These are phyloP conservation scores for Gastracanthus pulcherrimus DNA, from an alignment of 2,888 invertebrate genomes.

Conservation along the genomic window DNA sequence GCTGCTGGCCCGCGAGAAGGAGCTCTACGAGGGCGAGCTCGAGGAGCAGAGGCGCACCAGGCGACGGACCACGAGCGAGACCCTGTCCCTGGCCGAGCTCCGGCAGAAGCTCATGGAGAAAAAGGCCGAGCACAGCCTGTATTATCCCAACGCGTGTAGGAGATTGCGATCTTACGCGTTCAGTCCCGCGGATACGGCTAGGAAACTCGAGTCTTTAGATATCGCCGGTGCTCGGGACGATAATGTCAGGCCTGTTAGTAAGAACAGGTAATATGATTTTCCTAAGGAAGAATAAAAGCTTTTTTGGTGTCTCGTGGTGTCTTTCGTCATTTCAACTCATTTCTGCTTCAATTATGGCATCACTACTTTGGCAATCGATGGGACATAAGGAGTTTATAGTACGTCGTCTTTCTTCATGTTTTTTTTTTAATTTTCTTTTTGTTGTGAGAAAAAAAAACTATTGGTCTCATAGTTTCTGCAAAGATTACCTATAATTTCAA, in stretches of 20 bases:
- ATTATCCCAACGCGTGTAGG: conserved; percentile 65
- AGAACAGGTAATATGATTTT: conserved; percentile 5
- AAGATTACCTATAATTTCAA: neutral
- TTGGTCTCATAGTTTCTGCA: neutral
- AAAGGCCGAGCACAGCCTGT: conserved; percentile 68
- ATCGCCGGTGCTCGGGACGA: neutral
- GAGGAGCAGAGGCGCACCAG: conserved; percentile 54
- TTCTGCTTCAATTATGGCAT: neutral
- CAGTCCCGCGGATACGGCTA: neutral
- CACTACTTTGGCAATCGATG: too few relatives aligned
- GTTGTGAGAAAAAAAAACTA: neutral
- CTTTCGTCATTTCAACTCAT: neutral
- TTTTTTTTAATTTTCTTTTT: neutral
- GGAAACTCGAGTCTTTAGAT: neutral
- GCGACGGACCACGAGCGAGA: conserved; percentile 47
- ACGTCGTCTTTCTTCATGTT: too few relatives aligned
- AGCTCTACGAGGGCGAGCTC: conserved; percentile 63
- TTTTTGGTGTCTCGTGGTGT: neutral
- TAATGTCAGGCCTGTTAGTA: neutral
- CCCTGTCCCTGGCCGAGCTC: conserved; percentile 63
- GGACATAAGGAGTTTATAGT: neutral
- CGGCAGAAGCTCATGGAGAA: conserved; percentile 66
- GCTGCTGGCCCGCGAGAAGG: conserved; percentile 68
- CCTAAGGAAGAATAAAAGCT: neutral
- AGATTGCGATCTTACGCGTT: conserved; percentile 39